Conservation (phyloP, 2,888 invertebrate species). For the Cabera pusaria region DNA sequence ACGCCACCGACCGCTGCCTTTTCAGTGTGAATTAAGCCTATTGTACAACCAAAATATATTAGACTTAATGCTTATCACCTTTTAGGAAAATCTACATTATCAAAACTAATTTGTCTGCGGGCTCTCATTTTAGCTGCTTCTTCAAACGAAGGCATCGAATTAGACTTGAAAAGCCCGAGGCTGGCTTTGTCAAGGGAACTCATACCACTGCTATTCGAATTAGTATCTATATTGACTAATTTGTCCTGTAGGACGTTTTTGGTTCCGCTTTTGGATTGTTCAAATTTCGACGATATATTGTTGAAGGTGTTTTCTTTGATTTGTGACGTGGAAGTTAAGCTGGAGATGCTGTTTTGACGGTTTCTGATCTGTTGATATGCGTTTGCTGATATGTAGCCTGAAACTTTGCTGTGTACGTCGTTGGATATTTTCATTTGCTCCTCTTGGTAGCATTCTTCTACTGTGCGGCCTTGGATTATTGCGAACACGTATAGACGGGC, state of each 20-base stretch:
- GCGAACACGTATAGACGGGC: conserved; percentile 86
- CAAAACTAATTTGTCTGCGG: conserved; percentile 84
- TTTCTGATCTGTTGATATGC: conserved; percentile 65
- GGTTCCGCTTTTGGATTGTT: conserved; percentile 55
- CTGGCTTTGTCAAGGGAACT: conserved; percentile 57
- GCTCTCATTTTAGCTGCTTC: conserved; percentile 79
- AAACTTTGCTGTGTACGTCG: conserved; percentile 58
- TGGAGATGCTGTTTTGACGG: conserved; percentile 45
- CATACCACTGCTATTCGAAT: conserved; percentile 60
- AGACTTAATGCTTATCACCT: conserved; percentile 71
- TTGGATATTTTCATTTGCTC: conserved; percentile 62
- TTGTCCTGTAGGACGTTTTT: conserved; percentile 78
- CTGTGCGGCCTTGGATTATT: conserved; percentile 85
- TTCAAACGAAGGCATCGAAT: conserved; percentile 74
- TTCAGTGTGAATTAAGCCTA: too few species aligned
- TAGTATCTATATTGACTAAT: conserved; percentile 69
- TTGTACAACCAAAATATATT: too few species aligned
- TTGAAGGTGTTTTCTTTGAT: conserved; percentile 72
- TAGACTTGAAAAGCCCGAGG: conserved; percentile 61
- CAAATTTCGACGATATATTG: conserved; percentile 47
- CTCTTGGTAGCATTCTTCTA: conserved; percentile 85
- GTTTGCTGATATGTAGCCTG: conserved; percentile 78
- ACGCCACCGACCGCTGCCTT: too few species aligned
- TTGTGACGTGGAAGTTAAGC: conserved; percentile 53
- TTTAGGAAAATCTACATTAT: conserved; percentile 76